Percentiles rank a stretch among this genome's conserved stretches.
Evolutionary conservation across 2,113 vertebrate species (phyloP).

Genomic region (Aptenodytes patagonicus): DNA sequence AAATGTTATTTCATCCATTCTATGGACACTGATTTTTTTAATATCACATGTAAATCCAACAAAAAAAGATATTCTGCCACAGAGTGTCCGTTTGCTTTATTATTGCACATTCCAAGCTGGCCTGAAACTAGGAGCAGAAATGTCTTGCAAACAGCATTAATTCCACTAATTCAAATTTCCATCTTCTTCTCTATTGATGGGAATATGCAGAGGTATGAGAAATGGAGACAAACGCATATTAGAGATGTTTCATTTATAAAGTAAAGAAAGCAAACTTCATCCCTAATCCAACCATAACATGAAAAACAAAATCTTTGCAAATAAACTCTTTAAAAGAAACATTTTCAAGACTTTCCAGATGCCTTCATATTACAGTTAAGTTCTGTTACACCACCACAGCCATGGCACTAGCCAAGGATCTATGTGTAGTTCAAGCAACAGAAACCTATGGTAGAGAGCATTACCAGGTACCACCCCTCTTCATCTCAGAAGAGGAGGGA

Average conservation of each 20-base stretch:
- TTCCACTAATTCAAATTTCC: not conserved
- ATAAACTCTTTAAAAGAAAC: not conserved
- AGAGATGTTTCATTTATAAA: not conserved
- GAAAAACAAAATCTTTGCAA: not conserved
- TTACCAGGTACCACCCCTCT: not conserved
- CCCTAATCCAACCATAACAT: not conserved
- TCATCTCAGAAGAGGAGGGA: not conserved
- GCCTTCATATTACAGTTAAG: not conserved
- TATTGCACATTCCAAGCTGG: not conserved
- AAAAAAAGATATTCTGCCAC: not conserved
- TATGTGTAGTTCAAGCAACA: not conserved
- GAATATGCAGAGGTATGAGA: not conserved
- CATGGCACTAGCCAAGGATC: not conserved
- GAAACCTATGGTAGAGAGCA: not conserved
- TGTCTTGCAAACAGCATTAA: not conserved
- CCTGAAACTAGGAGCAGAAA: not conserved
- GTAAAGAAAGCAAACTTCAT: not conserved
- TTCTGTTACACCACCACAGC: not conserved
- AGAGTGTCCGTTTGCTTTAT: not conserved
- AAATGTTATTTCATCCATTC: constrained; percentile 43
- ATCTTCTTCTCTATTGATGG: not conserved
- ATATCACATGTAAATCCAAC: constrained; percentile 32
- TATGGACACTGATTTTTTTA: constrained; percentile 13
- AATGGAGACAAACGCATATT: not conserved
- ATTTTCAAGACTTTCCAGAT: not conserved